Base-by-base conservation (phyloP, 2,113 vertebrate genomes). In the Hypocryptadius cinnamomeus region DNA sequence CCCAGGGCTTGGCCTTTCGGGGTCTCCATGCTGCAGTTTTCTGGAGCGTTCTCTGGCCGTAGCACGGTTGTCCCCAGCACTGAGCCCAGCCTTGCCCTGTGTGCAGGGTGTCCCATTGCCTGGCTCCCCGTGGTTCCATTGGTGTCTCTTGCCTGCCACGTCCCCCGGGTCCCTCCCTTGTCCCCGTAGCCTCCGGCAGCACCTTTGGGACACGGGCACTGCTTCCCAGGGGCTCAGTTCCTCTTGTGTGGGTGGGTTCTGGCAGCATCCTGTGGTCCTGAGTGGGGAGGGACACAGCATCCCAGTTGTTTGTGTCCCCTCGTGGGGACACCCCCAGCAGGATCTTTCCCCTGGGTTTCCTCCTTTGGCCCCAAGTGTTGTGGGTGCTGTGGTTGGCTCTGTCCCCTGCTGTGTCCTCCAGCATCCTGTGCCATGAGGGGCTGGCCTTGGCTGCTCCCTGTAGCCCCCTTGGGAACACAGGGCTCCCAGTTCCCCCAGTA, bases 121-220 rank as follows among this genome's bases (percentile, higher is more conserved):
- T 15, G 57, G 35, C 11, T 78, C 6, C 27, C 21, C 0, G 0
- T 9, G 11, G 20, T 40, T n/a, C 73, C 30, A 0, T 2, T 35
- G 51, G n/a, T 31, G 18, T 23, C 13, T 25, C 15, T 19, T 0
- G 37, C 15, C 23, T 6, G 13, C 25, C 39, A 0, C 1, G 0
- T 47, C 3, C 30, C 7, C 13, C 2, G 48, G 13, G 15, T 28
- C 44, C 48, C 27, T 20, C 14, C 11, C 18, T 51, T 5, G 5
- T 30, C 15, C 17, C 37, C 0, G 0, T 5, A 8, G 31, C 16
- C 22, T 51, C 53, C 40, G 27, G 48, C 45, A 53, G n/a, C 57
- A 2, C n/a, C 22, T n/a, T 15, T 69, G 8, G 2, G 16, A 14
- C 11, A 19, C 0, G 3, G 27, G 8, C 3, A 0, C 15, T 35